phyloP scores from a whole-genome alignment of 2,113 vertebrate genomes.

The Haemorhous mexicanus region DNA sequence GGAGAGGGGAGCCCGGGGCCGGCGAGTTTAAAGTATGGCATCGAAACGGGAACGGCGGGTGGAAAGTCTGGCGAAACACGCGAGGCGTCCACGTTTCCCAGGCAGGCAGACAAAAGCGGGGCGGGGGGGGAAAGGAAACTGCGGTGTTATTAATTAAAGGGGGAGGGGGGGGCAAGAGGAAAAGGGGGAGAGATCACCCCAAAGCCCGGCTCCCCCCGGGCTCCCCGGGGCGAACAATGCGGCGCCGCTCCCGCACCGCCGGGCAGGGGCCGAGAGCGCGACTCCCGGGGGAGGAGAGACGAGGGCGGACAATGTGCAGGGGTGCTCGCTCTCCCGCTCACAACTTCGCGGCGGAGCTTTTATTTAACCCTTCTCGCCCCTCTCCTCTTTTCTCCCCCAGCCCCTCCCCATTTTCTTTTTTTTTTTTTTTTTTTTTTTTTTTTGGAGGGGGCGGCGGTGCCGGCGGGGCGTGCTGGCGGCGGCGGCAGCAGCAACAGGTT shows the following conservation, averaged over 20 bases:
- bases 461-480: not conserved
- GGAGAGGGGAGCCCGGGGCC: conserved; percentile 52
- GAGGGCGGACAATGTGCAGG: not conserved
- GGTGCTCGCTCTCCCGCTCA: not conserved
- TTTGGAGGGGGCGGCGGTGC: not conserved
- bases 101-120: conserved; percentile 60
- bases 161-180: too few relatives aligned
- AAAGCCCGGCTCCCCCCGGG: not conserved
- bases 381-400: too few relatives aligned
- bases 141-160: not conserved
- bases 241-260: not conserved
- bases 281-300: not conserved
- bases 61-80: conserved; percentile 38
- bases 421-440: not conserved
- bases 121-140: not conserved
- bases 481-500: conserved; percentile 32
- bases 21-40: conserved; percentile 66
- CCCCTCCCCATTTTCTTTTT: not conserved
- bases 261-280: not conserved
- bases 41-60: conserved; percentile 42
- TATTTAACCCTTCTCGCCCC: not conserved
- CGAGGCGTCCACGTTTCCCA: conserved; percentile 23
- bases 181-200: not conserved
- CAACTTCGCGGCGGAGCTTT: not conserved
- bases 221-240: not conserved